Evolutionary conservation across 2,888 invertebrate genomes (phyloP).

Genomic region (Panzeria rudis): DNA sequence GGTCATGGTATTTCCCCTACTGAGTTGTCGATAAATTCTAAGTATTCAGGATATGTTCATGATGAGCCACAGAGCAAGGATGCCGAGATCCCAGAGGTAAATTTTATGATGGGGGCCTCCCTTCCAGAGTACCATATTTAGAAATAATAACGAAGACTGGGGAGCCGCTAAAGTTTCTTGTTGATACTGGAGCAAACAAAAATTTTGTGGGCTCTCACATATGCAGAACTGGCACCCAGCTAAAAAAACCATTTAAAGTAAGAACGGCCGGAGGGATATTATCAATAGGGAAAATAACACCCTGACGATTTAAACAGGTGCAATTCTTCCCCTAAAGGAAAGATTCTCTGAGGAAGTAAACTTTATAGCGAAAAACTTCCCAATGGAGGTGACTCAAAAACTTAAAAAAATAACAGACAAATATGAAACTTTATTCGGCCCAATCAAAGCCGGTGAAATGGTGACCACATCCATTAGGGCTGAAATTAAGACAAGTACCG

Average conservation of each 20-base stretch:
- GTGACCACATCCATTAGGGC: not conserved
- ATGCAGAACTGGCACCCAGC: not conserved
- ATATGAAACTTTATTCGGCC: not conserved
- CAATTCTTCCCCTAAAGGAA: not conserved
- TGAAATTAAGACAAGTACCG: constrained; percentile 76
- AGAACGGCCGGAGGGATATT: constrained; percentile 6
- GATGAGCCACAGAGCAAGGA: not conserved
- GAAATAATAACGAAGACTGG: not conserved
- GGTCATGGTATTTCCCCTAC: not conserved
- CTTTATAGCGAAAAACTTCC: not conserved
- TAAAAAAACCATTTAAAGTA: not conserved
- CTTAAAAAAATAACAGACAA: not conserved
- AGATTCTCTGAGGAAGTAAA: not conserved
- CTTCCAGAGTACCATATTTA: constrained; percentile 21
- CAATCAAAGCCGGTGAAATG: not conserved
- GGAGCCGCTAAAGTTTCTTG: constrained; percentile 40
- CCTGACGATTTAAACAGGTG: not conserved
- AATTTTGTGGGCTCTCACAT: not conserved
- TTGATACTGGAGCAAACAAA: constrained; percentile 21
- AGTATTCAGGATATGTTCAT: not conserved
- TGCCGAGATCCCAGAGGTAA: not conserved
- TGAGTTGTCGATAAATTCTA: no score
- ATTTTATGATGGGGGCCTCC: constrained; percentile 48
- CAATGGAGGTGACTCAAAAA: not conserved
- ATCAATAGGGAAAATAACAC: constrained; percentile 1